Conservation (phyloP, 1,140 invertebrate genomes). For the Zaprionus taronus region DNA sequence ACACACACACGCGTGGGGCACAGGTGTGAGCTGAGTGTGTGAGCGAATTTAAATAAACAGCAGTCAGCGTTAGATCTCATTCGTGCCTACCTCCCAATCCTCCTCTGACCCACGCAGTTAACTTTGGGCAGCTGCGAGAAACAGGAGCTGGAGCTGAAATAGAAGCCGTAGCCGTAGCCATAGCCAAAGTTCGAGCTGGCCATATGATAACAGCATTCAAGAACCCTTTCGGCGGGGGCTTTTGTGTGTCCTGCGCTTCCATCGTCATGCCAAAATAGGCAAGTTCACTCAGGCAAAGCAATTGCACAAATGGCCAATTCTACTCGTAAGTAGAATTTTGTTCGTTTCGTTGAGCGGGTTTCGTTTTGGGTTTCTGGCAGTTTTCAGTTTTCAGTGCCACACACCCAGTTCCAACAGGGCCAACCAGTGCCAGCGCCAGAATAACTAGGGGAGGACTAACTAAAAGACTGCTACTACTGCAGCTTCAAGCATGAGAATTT, state of each 20-base stretch:
- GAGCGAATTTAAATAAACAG: constrained; percentile 80
- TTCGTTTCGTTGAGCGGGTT: constrained; percentile 60
- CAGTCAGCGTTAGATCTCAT: constrained; percentile 53
- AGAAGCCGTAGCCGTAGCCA: constrained; percentile 11
- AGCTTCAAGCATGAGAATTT: constrained; percentile 61
- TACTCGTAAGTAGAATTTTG: constrained; percentile 75
- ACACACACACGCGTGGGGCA: constrained; percentile 21
- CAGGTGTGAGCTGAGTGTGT: constrained; percentile 48
- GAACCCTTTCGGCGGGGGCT: constrained; percentile 61
- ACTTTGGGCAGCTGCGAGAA: constrained; percentile 52
- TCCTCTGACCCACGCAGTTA: constrained; percentile 40
- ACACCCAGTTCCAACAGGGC: background rate
- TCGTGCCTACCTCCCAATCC: constrained; percentile 30
- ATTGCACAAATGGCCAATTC: constrained; percentile 82
- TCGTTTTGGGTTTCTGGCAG: constrained; percentile 51
- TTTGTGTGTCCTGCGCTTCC: constrained; percentile 58
- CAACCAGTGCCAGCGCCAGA: constrained; percentile 12
- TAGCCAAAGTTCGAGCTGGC: constrained; percentile 19
- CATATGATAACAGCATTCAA: constrained; percentile 49
- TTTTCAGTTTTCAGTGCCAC: constrained; percentile 17
- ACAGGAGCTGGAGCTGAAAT: constrained; percentile 7
- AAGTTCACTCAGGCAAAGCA: constrained; percentile 81
- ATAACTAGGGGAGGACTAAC: constrained; percentile 43
- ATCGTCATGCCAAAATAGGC: constrained; percentile 80
- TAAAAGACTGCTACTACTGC: constrained; percentile 68